phyloP scores from a whole-genome alignment of 2,797 vertebrate species.

The Falco columbarius region DNA sequence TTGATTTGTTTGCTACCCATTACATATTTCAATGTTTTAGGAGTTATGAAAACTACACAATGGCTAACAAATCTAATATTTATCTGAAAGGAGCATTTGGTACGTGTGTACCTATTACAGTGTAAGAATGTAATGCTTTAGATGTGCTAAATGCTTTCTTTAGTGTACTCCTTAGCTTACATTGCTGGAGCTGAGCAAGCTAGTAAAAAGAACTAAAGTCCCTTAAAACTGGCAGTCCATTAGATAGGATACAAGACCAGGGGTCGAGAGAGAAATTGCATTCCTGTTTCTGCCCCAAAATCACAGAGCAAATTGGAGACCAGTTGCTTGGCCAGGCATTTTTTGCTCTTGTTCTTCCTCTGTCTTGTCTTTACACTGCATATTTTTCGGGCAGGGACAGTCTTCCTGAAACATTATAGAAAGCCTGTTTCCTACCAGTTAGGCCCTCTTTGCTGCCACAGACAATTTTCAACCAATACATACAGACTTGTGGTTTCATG shows the following conservation, averaged over 20 bases:
- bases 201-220: background rate
- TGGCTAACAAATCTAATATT: background rate
- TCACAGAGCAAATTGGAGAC: background rate
- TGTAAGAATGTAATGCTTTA: background rate
- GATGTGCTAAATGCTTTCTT: background rate
- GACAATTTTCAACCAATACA: background rate
- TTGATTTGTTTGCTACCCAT: background rate
- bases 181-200: background rate
- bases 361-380: background rate
- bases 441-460: background rate
- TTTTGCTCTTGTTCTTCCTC: background rate
- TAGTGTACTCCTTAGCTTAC: background rate
- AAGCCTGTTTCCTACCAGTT: background rate
- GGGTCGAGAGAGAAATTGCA: background rate
- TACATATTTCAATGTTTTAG: background rate
- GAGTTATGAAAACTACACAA: background rate
- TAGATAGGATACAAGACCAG: background rate
- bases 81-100: background rate
- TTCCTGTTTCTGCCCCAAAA: background rate
- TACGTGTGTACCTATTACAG: rapidly evolving
- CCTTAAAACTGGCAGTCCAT: background rate
- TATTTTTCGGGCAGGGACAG: background rate
- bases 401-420: background rate
- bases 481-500: background rate
- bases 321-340: background rate